Conservation (phyloP, 2,888 invertebrate species). For the Dynastes tityus region DNA sequence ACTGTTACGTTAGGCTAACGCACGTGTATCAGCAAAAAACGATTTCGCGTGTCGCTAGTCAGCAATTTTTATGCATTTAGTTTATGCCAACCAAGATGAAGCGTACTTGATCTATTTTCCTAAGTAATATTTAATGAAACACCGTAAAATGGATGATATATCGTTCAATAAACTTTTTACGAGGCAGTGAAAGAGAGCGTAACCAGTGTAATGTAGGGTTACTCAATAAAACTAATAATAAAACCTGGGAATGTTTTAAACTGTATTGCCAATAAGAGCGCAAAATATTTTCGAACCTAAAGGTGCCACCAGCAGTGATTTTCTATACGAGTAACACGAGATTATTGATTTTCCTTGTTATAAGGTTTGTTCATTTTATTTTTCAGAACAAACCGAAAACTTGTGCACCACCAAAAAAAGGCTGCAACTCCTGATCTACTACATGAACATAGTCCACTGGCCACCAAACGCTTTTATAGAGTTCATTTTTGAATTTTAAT, state of each 20-base stretch:
- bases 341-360: too few relatives aligned
- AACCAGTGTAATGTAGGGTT: background rate
- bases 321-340: too few relatives aligned
- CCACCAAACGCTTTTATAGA: too few relatives aligned
- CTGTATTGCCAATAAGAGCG: background rate
- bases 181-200: background rate
- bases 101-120: slow-evolving; percentile 31
- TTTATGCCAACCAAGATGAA: background rate
- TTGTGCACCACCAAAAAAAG: too few relatives aligned
- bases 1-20: too few relatives aligned
- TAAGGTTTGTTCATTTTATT: too few relatives aligned
- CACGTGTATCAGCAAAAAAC: background rate
- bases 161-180: slow-evolving; percentile 17
- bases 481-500: too few relatives aligned
- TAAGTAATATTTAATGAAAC: slow-evolving; percentile 30
- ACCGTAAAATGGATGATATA: slow-evolving; percentile 27
- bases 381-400: too few relatives aligned
- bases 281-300: background rate
- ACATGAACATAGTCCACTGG: too few relatives aligned
- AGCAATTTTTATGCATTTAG: slow-evolving; percentile 11
- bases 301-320: too few relatives aligned
- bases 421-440: too few relatives aligned
- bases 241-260: background rate
- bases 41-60: background rate
- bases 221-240: slow-evolving; percentile 15